These are phyloP conservation scores for Aricia artaxerxes DNA, from an alignment of 2,888 invertebrate genomes.

Conservation along the genomic window DNA sequence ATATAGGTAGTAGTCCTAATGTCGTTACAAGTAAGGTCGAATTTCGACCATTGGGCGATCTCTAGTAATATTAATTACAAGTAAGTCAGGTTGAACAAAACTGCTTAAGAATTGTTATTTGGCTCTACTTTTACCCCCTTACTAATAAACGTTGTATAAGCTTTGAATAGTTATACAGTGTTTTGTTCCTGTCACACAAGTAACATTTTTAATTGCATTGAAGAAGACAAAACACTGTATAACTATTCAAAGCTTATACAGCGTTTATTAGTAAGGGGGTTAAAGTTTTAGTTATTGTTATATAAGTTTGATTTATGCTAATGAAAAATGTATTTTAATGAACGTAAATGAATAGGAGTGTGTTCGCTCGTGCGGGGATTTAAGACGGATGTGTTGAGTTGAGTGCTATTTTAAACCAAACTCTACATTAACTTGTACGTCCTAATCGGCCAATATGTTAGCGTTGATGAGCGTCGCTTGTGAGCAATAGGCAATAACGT, in stretches of 20 bases:
- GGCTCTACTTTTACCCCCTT: not conserved
- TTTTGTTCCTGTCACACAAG: too few species aligned
- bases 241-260: too few species aligned
- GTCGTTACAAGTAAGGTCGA: too few species aligned
- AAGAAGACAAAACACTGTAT: too few species aligned
- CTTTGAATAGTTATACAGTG: too few species aligned
- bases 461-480: not conserved
- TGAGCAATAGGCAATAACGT: not conserved
- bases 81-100: not conserved
- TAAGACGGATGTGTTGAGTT: not conserved
- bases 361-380: not conserved
- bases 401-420: not conserved
- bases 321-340: not conserved
- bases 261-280: too few species aligned
- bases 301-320: not conserved
- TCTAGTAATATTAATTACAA: not conserved
- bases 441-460: constrained; percentile 25
- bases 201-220: too few species aligned
- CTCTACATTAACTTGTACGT: constrained; percentile 13
- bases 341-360: not conserved
- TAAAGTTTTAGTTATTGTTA: not conserved
- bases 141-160: too few species aligned
- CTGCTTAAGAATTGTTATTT: not conserved
- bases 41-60: too few species aligned
- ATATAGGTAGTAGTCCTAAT: too few species aligned